Percentiles rank a stretch among this genome's conserved stretches.
Evolutionary conservation across 2,113 vertebrate genomes (phyloP).

Genomic region (Aleadryas rufinucha): DNA sequence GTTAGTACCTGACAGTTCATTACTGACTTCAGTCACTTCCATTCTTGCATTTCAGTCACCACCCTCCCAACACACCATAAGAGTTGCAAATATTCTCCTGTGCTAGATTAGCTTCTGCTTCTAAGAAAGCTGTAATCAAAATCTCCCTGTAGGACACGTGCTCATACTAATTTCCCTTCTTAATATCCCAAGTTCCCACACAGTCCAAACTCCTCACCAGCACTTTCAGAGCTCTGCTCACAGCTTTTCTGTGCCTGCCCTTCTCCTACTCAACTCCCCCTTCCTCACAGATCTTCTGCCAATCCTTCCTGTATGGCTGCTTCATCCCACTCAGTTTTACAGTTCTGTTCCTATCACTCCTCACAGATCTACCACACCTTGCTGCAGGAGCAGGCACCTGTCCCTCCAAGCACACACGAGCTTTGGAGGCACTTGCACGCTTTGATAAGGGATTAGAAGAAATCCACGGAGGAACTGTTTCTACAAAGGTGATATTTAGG

Average conservation of each 20-base stretch:
- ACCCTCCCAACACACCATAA: background rate
- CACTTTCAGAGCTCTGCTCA: background rate
- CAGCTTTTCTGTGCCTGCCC: background rate
- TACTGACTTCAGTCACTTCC: background rate
- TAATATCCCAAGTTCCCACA: background rate
- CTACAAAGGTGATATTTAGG: background rate
- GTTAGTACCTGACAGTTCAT: background rate
- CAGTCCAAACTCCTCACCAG: background rate
- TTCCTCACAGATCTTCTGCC: background rate
- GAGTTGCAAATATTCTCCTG: background rate
- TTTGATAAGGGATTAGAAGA: background rate
- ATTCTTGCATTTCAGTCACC: background rate
- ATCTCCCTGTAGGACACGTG: background rate
- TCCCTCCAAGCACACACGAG: background rate
- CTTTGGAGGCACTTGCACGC: background rate
- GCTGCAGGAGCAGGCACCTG: background rate
- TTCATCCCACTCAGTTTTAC: background rate
- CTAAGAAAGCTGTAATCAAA: background rate
- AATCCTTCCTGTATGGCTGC: background rate
- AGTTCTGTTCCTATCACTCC: background rate
- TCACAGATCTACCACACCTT: background rate
- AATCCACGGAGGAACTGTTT: background rate
- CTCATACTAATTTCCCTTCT: background rate
- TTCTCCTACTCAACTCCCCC: background rate
- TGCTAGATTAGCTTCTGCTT: background rate